Evolutionary conservation across 2,113 vertebrate genomes (phyloP), one percentile per base, ranked within the genome.

Genomic region (Otis tarda): DNA sequence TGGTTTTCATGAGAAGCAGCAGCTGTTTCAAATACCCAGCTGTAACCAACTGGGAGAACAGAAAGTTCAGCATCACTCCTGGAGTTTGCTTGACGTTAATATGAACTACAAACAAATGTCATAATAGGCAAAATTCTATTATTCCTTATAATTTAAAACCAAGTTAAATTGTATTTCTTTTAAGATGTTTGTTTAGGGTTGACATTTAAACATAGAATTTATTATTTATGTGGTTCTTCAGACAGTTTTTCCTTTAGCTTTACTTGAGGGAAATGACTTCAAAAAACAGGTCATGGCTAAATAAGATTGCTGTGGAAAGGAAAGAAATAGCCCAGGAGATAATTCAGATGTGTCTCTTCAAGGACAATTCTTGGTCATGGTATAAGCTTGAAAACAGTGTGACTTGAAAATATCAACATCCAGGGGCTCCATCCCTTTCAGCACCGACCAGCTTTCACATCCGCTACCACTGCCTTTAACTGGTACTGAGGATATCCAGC

Each of bases 181-280:
- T 55, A 74, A 91, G 35, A 61, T 10, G 3, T 92, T 83, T 94
- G 35, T 91, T 96, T 92, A 67, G 56, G 41, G 9, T 67, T 96
- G 83, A 81, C 61, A 95, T 96, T 96, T 97, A 82, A 92, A 95
- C 35, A 17, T 78, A 89, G 64, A 70, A 43, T 95, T 89, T 94
- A 81, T 95, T 93, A 83, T 94, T 94, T 93, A 82, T 79, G 53
- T 49, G 57, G 13, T 25, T 93, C 56, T 81, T 89, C 60, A 93
- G 71, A 80, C 37, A 68, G 77, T 65, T 93, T 94, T 86, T 96
- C 94, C 90, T 93, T 96, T 84, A 84, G 57, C 9, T 91, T 7
- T 68, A 64, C 45, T 87, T 90, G 43, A 92, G 65, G 49, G 52
- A 84, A 73, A 82, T 8, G 14, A 28, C 53, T 93, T 92, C 20